Percentiles rank a stretch among this genome's conserved stretches.
Conservation (phyloP, 2,888 invertebrate species). For the Eugnorisma glareosa region DNA sequence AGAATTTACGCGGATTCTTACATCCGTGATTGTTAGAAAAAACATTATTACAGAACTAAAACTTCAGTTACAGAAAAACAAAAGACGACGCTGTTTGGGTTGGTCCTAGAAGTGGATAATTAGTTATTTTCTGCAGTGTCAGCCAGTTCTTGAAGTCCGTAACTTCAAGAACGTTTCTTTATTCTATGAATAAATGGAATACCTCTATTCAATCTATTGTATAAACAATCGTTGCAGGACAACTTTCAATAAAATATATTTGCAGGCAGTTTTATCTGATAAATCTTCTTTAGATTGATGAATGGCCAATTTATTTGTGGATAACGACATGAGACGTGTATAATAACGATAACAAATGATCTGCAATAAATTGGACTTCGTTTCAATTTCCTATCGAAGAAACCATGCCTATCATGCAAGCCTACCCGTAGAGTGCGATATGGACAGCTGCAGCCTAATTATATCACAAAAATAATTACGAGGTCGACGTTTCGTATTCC, state of each 20-base stretch:
- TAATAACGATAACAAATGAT: constrained; percentile 30
- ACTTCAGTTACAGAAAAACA: constrained; percentile 2
- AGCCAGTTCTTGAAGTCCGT: background rate
- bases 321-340: constrained; percentile 9
- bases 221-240: constrained; percentile 16
- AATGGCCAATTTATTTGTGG: background rate
- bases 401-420: too few relatives aligned
- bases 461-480: too few relatives aligned
- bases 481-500: too few relatives aligned
- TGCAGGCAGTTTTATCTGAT: constrained; percentile 13
- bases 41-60: background rate
- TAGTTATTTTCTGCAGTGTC: background rate
- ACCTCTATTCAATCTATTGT: background rate
- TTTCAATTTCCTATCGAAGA: constrained; percentile 5
- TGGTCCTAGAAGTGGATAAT: background rate
- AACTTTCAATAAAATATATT: constrained; percentile 22
- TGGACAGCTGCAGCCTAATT: too few relatives aligned
- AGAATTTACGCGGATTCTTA: constrained; percentile 34
- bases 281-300: constrained; percentile 36
- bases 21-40: constrained; percentile 31
- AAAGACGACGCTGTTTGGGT: background rate
- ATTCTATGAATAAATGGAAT: background rate
- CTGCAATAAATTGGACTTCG: constrained; percentile 19
- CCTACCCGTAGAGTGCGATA: too few relatives aligned
- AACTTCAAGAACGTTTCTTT: background rate